Percentiles rank a stretch among this genome's conserved stretches.
These are phyloP conservation scores for Gambusia affinis DNA, from an alignment of 2,113 vertebrate genomes.

Conservation along the genomic window DNA sequence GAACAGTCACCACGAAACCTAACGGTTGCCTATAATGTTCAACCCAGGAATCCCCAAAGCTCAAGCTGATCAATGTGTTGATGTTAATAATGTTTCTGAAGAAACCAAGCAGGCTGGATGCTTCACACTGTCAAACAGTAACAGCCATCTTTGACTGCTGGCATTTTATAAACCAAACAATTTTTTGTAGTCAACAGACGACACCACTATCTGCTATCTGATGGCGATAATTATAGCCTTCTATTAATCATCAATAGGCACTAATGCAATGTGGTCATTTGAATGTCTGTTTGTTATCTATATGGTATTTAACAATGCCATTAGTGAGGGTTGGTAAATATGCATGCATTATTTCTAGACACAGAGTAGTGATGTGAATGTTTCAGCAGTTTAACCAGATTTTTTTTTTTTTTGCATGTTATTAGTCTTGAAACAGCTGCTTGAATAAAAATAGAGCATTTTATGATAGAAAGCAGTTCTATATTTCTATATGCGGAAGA, in stretches of 20 bases:
- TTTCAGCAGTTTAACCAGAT: background rate
- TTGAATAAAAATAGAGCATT: no score
- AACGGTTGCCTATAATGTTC: background rate
- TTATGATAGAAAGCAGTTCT: no score
- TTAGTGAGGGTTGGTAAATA: background rate
- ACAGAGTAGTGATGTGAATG: conserved; percentile 6
- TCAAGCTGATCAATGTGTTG: background rate
- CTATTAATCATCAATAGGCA: background rate
- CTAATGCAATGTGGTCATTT: background rate
- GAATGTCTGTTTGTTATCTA: conserved; percentile 5
- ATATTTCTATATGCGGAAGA: no score
- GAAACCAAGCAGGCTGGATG: background rate
- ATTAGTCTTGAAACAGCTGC: background rate
- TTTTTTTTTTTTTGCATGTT: background rate
- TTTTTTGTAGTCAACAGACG: background rate
- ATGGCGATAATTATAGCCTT: background rate
- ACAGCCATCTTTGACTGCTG: background rate
- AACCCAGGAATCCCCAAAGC: background rate
- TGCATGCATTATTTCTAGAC: background rate
- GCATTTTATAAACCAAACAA: background rate
- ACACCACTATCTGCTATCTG: background rate
- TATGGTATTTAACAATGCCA: background rate
- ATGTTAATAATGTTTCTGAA: background rate
- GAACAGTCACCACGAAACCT: background rate
- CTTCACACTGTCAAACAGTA: background rate